Evolutionary conservation across 2,888 invertebrate genomes (phyloP), one percentile per base, ranked within the genome.

Genomic region (Macaria liturata): DNA sequence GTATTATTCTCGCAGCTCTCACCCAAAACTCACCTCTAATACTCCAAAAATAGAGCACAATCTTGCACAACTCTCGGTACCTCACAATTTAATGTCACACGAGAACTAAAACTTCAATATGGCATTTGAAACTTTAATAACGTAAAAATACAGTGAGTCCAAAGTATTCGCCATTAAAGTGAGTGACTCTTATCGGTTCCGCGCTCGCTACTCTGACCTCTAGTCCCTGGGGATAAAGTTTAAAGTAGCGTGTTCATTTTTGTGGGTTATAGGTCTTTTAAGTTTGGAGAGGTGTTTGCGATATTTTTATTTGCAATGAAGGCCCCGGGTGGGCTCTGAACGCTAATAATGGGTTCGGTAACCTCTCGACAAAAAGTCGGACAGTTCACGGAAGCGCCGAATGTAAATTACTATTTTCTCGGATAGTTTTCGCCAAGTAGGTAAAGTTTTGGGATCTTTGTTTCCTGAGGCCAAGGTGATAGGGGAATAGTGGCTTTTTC

Each of bases 51-150:
- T 56, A 60, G 37, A 56, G 48, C 8, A 46, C 43, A 30, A 43
- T 60, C 51, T 56, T 42, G 32, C 20, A 32, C 4, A 51, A 49
- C 45, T 39, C 30, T 55, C 59, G 52, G 49, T 47, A 59, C 50
- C 20, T 50, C 62, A 57, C 63, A 64, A 56, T 62, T 68, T 62
- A 64, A 58, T 52, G 61, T 64, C 64, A 61, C 61, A 56, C 62
- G 64, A 61, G 65, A 60, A 62, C 62, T 59, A 57, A 57, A 66
- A 66, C 64, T 68, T 66, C 63, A 61, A 63, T 60, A 58, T 58
- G 59, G 61, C 62, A 62, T 67, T 70, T 63, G 61, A 67, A 66
- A 68, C 61, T 70, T 68, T 67, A 67, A 67, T 66, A 65, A 65
- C 65, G 61, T 65, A 61, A 64, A 66, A 65, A 62, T 67, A 63